These are phyloP conservation scores for Schizopygopsis malacanthus DNA, from an alignment of 2,797 vertebrate genomes.

Conservation along the genomic window DNA sequence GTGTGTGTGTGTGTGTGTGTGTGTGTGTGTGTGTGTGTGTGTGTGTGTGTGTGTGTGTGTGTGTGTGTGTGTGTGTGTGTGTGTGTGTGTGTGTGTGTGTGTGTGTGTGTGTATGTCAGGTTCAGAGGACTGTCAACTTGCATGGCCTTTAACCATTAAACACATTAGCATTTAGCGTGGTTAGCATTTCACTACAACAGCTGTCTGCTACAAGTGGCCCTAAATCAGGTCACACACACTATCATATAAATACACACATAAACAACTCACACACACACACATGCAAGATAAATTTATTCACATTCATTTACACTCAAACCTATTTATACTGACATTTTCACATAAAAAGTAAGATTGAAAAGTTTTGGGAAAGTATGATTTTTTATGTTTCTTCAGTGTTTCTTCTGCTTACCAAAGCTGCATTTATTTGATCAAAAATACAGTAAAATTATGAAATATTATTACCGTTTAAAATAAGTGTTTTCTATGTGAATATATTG, in stretches of 20 bases:
- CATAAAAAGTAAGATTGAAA: background rate
- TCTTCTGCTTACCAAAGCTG: background rate
- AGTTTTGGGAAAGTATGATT: background rate
- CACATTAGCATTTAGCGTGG: conserved; percentile 53
- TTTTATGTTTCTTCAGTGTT: too few relatives aligned
- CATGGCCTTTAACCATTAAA: conserved; percentile 50
- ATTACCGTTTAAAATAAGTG: background rate
- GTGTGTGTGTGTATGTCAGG: conserved; percentile 22
- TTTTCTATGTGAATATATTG: background rate
- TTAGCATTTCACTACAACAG: conserved; percentile 56
- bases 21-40: conserved; percentile 13
- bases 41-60: too few relatives aligned
- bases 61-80: background rate
- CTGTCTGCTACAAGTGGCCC: conserved; percentile 42
- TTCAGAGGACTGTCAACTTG: conserved; percentile 45
- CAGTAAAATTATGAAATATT: conserved; percentile 5
- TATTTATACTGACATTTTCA: conserved; percentile 1
- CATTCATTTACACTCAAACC: conserved; percentile 5
- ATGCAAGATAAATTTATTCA: background rate
- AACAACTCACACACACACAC: conserved; percentile 23
- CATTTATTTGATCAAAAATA: conserved; percentile 5
- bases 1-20: background rate
- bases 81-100: too few relatives aligned
- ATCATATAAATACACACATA: conserved; percentile 1
- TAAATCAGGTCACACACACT: conserved; percentile 11